phyloP scores from a whole-genome alignment of 2,888 invertebrate species.

The Amphipyra berbera region DNA sequence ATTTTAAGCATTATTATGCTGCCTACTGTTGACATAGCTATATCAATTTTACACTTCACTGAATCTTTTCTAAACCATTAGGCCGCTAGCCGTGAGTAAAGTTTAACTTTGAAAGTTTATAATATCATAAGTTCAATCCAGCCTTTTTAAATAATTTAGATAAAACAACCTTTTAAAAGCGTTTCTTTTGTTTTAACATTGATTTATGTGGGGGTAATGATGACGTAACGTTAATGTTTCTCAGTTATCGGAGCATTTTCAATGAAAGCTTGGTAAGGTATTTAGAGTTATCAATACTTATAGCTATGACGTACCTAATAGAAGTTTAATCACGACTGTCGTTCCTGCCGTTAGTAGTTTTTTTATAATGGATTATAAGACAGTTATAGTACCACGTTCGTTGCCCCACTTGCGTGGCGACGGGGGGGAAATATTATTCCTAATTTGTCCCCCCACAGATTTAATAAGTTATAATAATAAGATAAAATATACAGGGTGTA shows the following conservation, averaged over 20 bases:
- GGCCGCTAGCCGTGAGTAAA: not conserved
- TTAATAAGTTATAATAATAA: too few species aligned
- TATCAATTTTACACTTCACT: too few species aligned
- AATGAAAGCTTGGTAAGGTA: conserved; percentile 8
- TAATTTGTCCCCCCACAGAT: too few species aligned
- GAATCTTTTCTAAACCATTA: not conserved
- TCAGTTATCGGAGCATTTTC: conserved; percentile 15
- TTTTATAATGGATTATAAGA: too few species aligned
- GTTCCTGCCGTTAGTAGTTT: too few species aligned
- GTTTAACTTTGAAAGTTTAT: not conserved
- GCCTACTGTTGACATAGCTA: too few species aligned
- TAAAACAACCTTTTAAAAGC: conserved; percentile 2
- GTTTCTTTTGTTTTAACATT: conserved; percentile 19
- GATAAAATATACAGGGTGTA: too few species aligned
- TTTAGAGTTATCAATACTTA: not conserved
- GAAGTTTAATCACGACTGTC: not conserved
- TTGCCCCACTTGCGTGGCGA: too few species aligned
- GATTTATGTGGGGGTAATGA: conserved; percentile 6
- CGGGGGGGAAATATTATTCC: too few species aligned
- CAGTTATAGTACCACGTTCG: too few species aligned
- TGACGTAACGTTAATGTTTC: not conserved
- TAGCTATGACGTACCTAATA: not conserved
- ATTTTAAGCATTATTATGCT: too few species aligned
- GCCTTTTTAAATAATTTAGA: conserved; percentile 28
- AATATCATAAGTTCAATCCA: not conserved